Conservation (phyloP, 2,113 vertebrate species). For the Cyanoliseus patagonus region DNA sequence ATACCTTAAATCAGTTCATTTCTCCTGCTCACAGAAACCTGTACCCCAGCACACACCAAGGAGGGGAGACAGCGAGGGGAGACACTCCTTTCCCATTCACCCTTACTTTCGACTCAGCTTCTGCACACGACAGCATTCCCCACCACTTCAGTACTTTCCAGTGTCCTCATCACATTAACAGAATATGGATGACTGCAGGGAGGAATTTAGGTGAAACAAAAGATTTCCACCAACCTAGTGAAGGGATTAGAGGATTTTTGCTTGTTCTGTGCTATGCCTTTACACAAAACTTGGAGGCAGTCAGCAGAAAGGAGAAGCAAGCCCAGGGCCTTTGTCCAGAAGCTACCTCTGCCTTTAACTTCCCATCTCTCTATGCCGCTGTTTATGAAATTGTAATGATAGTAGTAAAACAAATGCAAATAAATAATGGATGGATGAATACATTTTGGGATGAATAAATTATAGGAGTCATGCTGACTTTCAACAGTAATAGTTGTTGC, state of each 20-base stretch:
- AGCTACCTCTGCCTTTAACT: background rate
- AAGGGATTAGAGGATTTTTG: background rate
- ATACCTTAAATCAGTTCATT: background rate
- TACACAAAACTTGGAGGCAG: background rate
- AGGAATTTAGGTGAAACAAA: background rate
- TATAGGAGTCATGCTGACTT: background rate
- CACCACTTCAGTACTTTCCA: fast-evolving
- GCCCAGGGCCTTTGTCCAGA: background rate
- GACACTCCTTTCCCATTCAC: background rate
- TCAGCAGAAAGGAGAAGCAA: background rate
- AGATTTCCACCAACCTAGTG: background rate
- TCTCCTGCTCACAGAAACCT: background rate
- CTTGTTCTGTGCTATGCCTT: background rate
- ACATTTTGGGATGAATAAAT: slow-evolving; percentile 56
- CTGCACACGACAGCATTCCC: background rate
- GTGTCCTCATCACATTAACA: background rate
- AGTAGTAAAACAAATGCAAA: slow-evolving; percentile 34
- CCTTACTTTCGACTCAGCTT: background rate
- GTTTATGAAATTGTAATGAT: slow-evolving; percentile 59
- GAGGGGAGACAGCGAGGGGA: background rate
- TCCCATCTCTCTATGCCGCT: background rate
- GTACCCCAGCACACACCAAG: fast-evolving
- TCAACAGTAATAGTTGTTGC: slow-evolving; percentile 17
- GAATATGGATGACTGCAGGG: background rate
- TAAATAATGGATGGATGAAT: slow-evolving; percentile 58